Base-by-base conservation (phyloP, 2,113 vertebrate genomes). In the Ginglymostoma cirratum region DNA sequence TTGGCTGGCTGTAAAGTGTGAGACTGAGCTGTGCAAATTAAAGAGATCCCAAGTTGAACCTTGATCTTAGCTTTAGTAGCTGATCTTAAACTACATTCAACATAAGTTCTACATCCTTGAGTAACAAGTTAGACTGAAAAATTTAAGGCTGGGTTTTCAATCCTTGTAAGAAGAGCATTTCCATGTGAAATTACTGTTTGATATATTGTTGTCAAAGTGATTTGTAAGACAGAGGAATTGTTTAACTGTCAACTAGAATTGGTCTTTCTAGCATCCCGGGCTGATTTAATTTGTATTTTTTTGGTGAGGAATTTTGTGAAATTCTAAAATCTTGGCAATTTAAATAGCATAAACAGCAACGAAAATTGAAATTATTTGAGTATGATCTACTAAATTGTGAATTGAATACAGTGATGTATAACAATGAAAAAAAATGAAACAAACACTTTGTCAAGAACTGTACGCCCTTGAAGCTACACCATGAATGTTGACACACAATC, bases 231-330 rank as follows among this genome's bases (percentile, higher is more conserved):
- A 4, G 69, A 48, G 42, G 24, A 52, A 95, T 34, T 95, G 94
- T 76, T 30, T 95, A 42, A 45, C 69, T 95, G 94, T 76, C 94
- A 95, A 27, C 45, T 48, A 34, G 10, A 5, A 7, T 95, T 72
- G 45, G 30, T 95, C 55, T 24, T 12, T 69, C 65, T 42, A 5
- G 17, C 8, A 65, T 12, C 67, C 45, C 67, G 34, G 69, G 10
- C 38, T 72, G 67, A 72, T 95, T 95, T 52, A 76, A 95, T 95
- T 70, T 95, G 24, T 30, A 52, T 95, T 95, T 95, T 95, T 27
- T 95, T 42, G 48, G 67, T 5, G n/a, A 95, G 94, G 23, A 70
- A 52, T 95, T 3, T 65, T 66, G 34, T 66, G 61, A 21, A 38
- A 14, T 70, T 45, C 38, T 0, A 67, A 3, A 12, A 30, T 42